Evolutionary conservation across 1,140 invertebrate species (phyloP), one percentile per base, ranked within the genome.

Genomic region (Idris sp.): DNA sequence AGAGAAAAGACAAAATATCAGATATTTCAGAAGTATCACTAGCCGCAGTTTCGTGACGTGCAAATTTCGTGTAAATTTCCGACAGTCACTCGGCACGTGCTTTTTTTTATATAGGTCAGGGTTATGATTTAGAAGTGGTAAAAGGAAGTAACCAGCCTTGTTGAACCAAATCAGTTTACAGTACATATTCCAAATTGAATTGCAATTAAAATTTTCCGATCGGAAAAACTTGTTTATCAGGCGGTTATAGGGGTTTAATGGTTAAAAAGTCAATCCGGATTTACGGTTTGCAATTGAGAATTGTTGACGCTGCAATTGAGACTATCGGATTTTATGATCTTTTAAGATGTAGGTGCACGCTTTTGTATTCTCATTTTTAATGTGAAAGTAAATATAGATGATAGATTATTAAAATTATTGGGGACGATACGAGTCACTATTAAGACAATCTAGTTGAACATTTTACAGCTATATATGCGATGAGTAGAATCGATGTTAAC

Each of bases 41-140:
- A 51, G 48, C 15, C 18, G 16, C 18, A 6, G 15, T 35, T 41
- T 31, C 22, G 30, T 40, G 26, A 25, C 14, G 48, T 53, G 44
- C 31, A 33, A 33, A 16, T 62, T 46, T 44, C 49, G 25, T 18
- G 35, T 36, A 33, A 48, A 48, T 44, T 40, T 7, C 11, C 41
- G 25, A 18, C n/a, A 61, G 31, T 33, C 26, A 11, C 22, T 67
- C 18, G 30, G 44, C 44, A 53, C 65, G 40, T 53, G 65, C 38
- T 56, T 38, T 53, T 67, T 67, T 68, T 18, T 43, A 51, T 69
- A 61, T 46, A 31, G 40, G 56, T 61, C 48, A 71, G 56, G 67
- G 48, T 16, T 28, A 38, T 58, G 33, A 56, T 54, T 67, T 43
- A 56, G 28, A 15, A 33, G 41, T 13, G 16, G 28, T 30, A 9